Base-by-base conservation (phyloP, 2,888 invertebrate genomes). In the Agrotis segetum region DNA sequence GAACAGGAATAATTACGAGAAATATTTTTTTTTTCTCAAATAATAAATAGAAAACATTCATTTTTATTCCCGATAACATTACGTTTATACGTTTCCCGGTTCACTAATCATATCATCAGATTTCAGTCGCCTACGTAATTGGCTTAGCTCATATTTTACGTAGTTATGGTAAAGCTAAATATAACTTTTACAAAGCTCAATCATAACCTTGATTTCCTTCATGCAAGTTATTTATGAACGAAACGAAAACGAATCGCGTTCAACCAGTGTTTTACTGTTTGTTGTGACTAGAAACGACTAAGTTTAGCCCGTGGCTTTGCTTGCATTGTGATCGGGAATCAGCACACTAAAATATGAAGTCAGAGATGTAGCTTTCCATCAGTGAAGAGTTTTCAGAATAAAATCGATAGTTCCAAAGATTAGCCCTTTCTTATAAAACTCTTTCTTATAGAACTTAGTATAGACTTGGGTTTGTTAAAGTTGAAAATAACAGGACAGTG, bases 101-200 rank as follows among this genome's bases (percentile, higher is more conserved):
- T 44, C 40, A 44, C 52, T 59, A 52, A 47, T 52, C 19, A n/a
- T n/a, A n/a, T n/a, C n/a, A n/a, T n/a, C 58, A 44, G 21, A 44
- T 64, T 61, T 62, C 49, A 63, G 50, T 19, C 60, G 49, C 52
- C 55, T 52, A 61, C 55, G 60, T 67, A 55, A 81, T 67, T 68
- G 49, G 40, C 44, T 59, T 67, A 68, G 58, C 40, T 63, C 63
- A 71, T 63, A 72, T 52, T 65, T 71, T 60, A 68, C 47, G 29
- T 55, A 55, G 78, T 79, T 79, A 78, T 85, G 79, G 68, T 72
- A 73, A 66, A 61, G 53, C 73, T 85, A 81, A 82, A 71, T 85
- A 84, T 87, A 86, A 68, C 11, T 64, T 77, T 68, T 56, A 73
- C 76, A 68, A 78, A 77, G 61, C 71, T 34, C 58, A 56, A 49